Evolutionary conservation across 2,888 invertebrate species (phyloP).

Genomic region (Pyrochroa serraticornis): DNA sequence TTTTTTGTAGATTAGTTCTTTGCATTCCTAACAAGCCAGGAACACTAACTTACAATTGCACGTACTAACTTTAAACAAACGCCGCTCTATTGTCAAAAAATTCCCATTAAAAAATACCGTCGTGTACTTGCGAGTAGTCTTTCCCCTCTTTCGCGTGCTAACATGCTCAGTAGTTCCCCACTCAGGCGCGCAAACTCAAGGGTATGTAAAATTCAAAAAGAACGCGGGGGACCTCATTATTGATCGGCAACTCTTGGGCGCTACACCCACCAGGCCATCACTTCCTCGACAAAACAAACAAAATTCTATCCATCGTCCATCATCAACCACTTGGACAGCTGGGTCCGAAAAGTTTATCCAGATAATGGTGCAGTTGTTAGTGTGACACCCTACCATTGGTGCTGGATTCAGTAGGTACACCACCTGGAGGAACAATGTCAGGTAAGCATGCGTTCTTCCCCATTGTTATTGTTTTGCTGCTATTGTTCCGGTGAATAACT

Average conservation of each 20-base stretch:
- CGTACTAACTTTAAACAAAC: no score
- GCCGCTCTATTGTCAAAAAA: no score
- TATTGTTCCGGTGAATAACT: conserved; percentile 14
- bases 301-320: conserved; percentile 12
- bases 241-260: conserved; percentile 21
- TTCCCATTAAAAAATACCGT: no score
- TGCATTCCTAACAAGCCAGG: no score
- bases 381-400: not conserved
- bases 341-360: conserved; percentile 1
- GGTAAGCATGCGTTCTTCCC: conserved; percentile 6
- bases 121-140: not conserved
- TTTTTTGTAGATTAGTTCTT: no score
- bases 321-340: not conserved
- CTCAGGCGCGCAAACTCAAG: not conserved
- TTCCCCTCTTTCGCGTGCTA: not conserved
- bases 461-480: not conserved
- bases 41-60: no score
- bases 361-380: not conserved
- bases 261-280: conserved; percentile 8
- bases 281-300: not conserved
- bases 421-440: conserved; percentile 9
- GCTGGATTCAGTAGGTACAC: not conserved
- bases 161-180: not conserved
- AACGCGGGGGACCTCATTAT: conserved; percentile 22
- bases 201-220: conserved; percentile 22